Evolutionary conservation across 1,140 invertebrate genomes (phyloP).

Genomic region (Drosophila neocordata): DNA sequence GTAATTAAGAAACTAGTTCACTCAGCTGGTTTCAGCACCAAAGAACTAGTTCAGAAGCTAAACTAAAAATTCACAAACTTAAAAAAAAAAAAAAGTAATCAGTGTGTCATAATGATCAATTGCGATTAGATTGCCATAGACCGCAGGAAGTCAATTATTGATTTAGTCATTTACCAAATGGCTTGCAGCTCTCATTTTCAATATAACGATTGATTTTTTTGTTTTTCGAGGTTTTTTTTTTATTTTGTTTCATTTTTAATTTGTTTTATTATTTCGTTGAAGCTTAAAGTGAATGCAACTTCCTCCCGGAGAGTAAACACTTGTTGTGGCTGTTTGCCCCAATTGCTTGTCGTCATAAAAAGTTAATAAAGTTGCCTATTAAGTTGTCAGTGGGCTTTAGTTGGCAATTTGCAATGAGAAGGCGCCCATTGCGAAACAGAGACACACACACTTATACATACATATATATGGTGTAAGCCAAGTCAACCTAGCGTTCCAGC

Average conservation of each 20-base stretch:
- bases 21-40: constrained; percentile 1
- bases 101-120: constrained; percentile 6
- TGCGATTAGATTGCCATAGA: constrained; percentile 32
- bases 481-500: not conserved
- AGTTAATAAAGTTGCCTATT: constrained; percentile 63
- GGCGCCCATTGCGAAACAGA: constrained; percentile 45
- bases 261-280: constrained; percentile 3
- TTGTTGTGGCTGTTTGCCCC: constrained; percentile 1
- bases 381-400: constrained; percentile 67
- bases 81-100: not conserved
- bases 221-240: constrained; percentile 3
- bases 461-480: not conserved
- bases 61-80: too few species aligned
- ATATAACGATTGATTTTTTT: constrained; percentile 53
- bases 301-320: constrained; percentile 43
- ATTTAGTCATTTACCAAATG: constrained; percentile 58
- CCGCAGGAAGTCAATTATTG: constrained; percentile 63
- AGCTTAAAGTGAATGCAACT: constrained; percentile 45
- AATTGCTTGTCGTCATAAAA: constrained; percentile 45
- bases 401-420: constrained; percentile 38
- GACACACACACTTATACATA: not conserved
- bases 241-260: constrained; percentile 39
- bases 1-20: constrained; percentile 3
- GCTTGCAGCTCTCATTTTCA: constrained; percentile 45
- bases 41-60: not conserved